These are phyloP conservation scores for Drosophila kikkawai DNA, from an alignment of 1,140 invertebrate genomes.

Conservation along the genomic window DNA sequence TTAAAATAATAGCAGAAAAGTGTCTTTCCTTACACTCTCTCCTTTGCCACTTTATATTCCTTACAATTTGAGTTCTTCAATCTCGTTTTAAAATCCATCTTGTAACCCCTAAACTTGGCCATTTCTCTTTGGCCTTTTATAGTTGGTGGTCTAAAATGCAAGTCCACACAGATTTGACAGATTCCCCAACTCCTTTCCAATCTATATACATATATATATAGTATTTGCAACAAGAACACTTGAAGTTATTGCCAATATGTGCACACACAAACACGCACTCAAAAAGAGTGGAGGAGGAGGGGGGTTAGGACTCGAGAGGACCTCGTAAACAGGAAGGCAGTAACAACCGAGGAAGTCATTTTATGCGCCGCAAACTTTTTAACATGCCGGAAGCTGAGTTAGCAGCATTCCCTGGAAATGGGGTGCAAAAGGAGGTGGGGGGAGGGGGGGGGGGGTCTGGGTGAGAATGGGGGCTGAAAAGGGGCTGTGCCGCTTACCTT, in stretches of 20 bases:
- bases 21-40: too few relatives aligned
- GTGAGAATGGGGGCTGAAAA: not conserved
- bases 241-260: constrained; percentile 82
- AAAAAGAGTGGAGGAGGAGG: not conserved
- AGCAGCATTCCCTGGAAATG: constrained; percentile 34
- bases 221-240: constrained; percentile 75
- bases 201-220: constrained; percentile 18
- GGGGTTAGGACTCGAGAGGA: not conserved
- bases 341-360: constrained; percentile 80
- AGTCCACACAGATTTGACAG: constrained; percentile 37
- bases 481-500: constrained; percentile 49
- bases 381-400: constrained; percentile 83
- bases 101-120: constrained; percentile 21
- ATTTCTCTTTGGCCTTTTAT: constrained; percentile 21
- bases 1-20: not conserved
- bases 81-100: constrained; percentile 8
- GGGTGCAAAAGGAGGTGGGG: constrained; percentile 4
- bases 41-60: not conserved
- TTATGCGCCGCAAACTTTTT: constrained; percentile 84
- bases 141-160: constrained; percentile 31
- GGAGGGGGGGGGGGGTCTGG: too few relatives aligned
- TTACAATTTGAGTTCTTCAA: not conserved
- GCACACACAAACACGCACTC: constrained; percentile 39
- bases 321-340: constrained; percentile 80
- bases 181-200: not conserved